Evolutionary conservation across 2,797 vertebrate genomes (phyloP).

Genomic region (Trichosurus vulpecula): DNA sequence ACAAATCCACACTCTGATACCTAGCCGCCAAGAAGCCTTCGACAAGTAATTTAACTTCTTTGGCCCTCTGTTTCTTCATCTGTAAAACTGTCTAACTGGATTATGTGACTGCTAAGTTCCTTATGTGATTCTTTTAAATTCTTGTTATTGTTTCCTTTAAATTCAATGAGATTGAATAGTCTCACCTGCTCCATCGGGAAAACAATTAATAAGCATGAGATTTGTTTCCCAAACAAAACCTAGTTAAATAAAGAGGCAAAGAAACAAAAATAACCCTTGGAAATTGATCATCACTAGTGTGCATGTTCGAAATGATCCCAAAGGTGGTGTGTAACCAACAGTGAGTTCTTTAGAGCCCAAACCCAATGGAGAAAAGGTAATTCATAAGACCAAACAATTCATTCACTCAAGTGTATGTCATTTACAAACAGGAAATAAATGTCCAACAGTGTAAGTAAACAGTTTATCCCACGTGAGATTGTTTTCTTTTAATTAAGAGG

Average conservation of each 20-base stretch:
- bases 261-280: not conserved
- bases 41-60: not conserved
- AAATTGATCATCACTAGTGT: not conserved
- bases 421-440: not conserved
- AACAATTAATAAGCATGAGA: not conserved
- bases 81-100: not conserved
- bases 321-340: not conserved
- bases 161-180: not conserved
- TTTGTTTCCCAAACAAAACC: not conserved
- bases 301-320: not conserved
- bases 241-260: not conserved
- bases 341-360: not conserved
- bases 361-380: not conserved
- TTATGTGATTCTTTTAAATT: not conserved
- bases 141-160: not conserved
- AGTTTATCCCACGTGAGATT: not conserved
- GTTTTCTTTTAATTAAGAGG: slow-evolving; percentile 61
- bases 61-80: not conserved
- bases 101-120: not conserved
- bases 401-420: not conserved
- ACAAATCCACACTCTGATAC: not conserved
- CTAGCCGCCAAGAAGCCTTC: not conserved
- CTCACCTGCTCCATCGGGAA: not conserved
- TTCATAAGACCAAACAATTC: not conserved
- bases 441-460: not conserved